phyloP scores from a whole-genome alignment of 2,888 invertebrate genomes.

The Saturnia pavonia region DNA sequence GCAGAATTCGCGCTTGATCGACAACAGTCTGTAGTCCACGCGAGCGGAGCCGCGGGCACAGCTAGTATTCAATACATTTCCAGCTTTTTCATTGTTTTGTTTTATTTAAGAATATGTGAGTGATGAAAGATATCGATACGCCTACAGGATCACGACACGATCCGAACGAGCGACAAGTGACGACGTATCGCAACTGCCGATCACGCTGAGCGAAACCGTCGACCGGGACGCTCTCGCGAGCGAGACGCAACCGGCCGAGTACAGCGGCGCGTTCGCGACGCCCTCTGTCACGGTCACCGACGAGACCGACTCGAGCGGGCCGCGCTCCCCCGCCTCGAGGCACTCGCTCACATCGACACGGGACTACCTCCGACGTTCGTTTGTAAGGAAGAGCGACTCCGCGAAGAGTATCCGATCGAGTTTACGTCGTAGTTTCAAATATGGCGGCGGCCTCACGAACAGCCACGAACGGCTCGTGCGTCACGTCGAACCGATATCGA shows the following conservation, averaged over 20 bases:
- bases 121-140: neutral
- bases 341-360: constrained; percentile 62
- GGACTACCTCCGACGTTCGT: constrained; percentile 66
- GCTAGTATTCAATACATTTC: no score
- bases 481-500: constrained; percentile 82
- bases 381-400: constrained; percentile 69
- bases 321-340: constrained; percentile 39
- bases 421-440: constrained; percentile 67
- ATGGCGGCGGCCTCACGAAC: constrained; percentile 62
- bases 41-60: no score
- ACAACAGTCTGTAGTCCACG: no score
- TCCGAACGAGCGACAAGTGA: constrained; percentile 46
- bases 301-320: constrained; percentile 57
- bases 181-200: constrained; percentile 63
- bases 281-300: constrained; percentile 61
- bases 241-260: constrained; percentile 49
- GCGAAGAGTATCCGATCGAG: constrained; percentile 71
- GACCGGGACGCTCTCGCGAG: constrained; percentile 48
- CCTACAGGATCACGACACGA: constrained; percentile 62
- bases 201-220: constrained; percentile 70
- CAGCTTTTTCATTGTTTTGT: no score
- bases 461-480: constrained; percentile 84
- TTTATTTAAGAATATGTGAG: no score
- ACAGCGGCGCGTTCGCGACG: constrained; percentile 49
- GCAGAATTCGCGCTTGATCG: no score